phyloP scores from a whole-genome alignment of 2,797 vertebrate genomes.

The Aplochiton taeniatus region DNA sequence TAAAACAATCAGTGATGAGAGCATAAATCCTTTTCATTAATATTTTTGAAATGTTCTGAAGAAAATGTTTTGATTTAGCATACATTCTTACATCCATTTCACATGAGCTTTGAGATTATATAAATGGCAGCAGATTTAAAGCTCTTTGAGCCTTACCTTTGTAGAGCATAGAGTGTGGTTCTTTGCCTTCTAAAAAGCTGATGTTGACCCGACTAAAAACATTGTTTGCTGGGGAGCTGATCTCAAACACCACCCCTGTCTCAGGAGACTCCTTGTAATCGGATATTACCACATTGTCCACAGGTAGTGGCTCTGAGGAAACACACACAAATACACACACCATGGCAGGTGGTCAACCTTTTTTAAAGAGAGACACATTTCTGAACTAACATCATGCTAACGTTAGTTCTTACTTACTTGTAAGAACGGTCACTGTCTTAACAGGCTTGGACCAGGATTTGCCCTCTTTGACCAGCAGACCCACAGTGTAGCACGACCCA shows the following conservation, averaged over 20 bases:
- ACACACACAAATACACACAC: background rate
- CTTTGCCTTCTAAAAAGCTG: conserved; percentile 87
- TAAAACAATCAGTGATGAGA: conserved; percentile 33
- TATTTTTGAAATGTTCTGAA: conserved; percentile 22
- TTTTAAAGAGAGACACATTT: too few species aligned
- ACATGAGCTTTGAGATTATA: background rate
- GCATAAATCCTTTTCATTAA: background rate
- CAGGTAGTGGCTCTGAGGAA: conserved; percentile 85
- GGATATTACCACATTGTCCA: conserved; percentile 82
- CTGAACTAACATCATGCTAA: too few species aligned
- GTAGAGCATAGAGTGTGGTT: conserved; percentile 86
- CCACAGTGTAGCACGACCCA: conserved; percentile 88
- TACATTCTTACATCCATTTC: background rate
- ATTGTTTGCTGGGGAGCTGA: conserved; percentile 85
- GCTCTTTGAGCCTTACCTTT: conserved; percentile 78
- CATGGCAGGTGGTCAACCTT: background rate
- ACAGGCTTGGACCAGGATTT: conserved; percentile 79
- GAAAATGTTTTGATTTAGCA: background rate
- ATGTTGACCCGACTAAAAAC: conserved; percentile 94
- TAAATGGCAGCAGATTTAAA: too few species aligned
- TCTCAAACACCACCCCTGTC: conserved; percentile 91
- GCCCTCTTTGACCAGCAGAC: conserved; percentile 79
- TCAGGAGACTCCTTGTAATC: conserved; percentile 91
- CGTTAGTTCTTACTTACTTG: conserved; percentile 76
- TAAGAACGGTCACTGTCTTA: conserved; percentile 82